Conservation (phyloP, 2,113 vertebrate species). For the Acanthochromis polyacanthus region DNA sequence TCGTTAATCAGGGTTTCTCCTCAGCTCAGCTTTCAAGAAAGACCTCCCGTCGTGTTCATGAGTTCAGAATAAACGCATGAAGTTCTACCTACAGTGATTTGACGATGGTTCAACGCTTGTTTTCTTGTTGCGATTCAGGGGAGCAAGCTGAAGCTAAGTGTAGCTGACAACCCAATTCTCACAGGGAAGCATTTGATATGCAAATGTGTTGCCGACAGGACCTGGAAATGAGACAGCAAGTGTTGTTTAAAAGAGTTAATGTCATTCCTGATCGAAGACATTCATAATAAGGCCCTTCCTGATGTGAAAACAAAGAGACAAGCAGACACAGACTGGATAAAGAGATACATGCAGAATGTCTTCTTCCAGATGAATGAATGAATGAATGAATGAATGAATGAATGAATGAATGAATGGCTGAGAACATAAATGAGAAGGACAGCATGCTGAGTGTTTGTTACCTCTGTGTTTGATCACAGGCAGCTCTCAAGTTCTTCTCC, state of each 20-base stretch:
- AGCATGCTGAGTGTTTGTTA: constrained; percentile 4
- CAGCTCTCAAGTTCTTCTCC: constrained; percentile 31
- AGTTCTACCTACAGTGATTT: constrained; percentile 6
- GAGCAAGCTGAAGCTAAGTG: constrained; percentile 57
- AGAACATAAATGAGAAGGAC: background rate
- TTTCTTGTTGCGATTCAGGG: constrained; percentile 38
- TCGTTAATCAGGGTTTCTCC: background rate
- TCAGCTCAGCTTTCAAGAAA: background rate
- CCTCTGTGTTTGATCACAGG: constrained; percentile 16
- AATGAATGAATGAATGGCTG: constrained; percentile 7
- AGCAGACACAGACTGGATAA: background rate
- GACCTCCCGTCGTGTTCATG: background rate
- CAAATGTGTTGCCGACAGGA: constrained; percentile 44
- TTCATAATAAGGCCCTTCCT: constrained; percentile 8
- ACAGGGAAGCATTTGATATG: constrained; percentile 66
- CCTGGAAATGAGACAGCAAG: constrained; percentile 23
- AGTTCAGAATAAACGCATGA: constrained; percentile 19
- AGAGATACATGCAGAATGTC: background rate
- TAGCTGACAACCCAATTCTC: constrained; percentile 53
- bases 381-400: background rate
- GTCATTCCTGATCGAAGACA: constrained; percentile 8
- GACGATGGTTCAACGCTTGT: constrained; percentile 26
- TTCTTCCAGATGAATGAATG: background rate
- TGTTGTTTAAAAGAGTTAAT: constrained; percentile 37
- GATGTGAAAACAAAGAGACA: constrained; percentile 1